Evolutionary conservation across 2,888 invertebrate species (phyloP).

Genomic region (Metopia argyrocephala): DNA sequence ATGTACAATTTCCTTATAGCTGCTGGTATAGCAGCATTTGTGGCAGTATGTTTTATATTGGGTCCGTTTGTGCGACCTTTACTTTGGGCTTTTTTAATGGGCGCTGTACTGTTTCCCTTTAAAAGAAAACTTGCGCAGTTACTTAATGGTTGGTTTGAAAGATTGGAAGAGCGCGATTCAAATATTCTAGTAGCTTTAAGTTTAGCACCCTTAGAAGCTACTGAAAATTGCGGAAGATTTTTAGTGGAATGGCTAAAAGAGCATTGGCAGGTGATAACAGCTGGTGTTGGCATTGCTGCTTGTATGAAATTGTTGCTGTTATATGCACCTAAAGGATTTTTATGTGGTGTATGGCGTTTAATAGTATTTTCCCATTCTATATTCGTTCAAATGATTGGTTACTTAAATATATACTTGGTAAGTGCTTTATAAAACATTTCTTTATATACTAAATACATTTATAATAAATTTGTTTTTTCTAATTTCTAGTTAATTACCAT

Average conservation of each 20-base stretch:
- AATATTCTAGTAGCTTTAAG: conserved; percentile 82
- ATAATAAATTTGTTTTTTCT: conserved; percentile 11
- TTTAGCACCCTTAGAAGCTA: conserved; percentile 86
- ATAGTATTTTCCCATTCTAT: conserved; percentile 74
- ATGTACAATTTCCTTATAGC: conserved; percentile 78
- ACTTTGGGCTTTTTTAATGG: conserved; percentile 96
- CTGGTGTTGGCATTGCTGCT: conserved; percentile 75
- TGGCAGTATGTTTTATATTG: conserved; percentile 89
- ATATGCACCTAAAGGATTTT: conserved; percentile 83
- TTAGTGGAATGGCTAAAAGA: conserved; percentile 85
- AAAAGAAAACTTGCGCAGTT: conserved; percentile 89
- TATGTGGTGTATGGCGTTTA: conserved; percentile 80
- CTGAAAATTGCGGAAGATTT: conserved; percentile 87
- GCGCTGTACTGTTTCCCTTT: conserved; percentile 97
- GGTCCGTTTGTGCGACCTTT: conserved; percentile 96
- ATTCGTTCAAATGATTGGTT: conserved; percentile 74
- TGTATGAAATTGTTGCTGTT: conserved; percentile 73
- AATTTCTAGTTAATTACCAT: conserved; percentile 84
- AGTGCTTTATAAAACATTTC: conserved; percentile 35
- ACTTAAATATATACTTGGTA: conserved; percentile 76
- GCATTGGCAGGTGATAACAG: conserved; percentile 82
- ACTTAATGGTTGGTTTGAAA: conserved; percentile 88
- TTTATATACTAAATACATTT: not conserved
- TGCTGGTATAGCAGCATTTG: conserved; percentile 75
- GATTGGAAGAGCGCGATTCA: conserved; percentile 83